These are phyloP conservation scores for Cichladusa arquata DNA, from an alignment of 2,113 vertebrate genomes.

Conservation along the genomic window DNA sequence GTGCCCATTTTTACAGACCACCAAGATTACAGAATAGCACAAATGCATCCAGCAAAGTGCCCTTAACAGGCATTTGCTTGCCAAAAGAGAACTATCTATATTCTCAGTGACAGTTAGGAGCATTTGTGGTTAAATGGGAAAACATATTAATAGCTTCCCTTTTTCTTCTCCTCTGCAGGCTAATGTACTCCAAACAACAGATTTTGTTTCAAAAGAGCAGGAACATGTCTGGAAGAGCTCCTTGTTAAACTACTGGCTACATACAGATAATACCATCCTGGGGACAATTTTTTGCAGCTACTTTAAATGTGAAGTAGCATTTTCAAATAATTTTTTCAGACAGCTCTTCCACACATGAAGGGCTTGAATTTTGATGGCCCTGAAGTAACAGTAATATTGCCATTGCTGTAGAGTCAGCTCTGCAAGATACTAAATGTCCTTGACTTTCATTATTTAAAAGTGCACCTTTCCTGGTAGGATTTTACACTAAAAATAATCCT, in stretches of 20 bases:
- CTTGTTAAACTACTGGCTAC: constrained; percentile 14
- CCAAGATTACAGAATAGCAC: neutral
- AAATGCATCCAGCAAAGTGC: neutral
- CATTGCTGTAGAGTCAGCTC: neutral
- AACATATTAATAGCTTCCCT: neutral
- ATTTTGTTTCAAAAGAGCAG: neutral
- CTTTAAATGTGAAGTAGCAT: constrained; percentile 30
- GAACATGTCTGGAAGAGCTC: neutral
- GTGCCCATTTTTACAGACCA: neutral
- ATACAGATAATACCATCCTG: constrained; percentile 15
- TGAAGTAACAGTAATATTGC: neutral
- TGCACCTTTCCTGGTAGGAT: neutral
- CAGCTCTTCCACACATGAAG: neutral
- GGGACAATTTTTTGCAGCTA: constrained; percentile 22
- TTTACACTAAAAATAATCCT: neutral
- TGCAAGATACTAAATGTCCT: neutral
- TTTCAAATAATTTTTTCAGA: constrained; percentile 30
- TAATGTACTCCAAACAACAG: constrained; percentile 20
- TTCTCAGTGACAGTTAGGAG: neutral
- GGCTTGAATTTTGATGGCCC: constrained; percentile 10
- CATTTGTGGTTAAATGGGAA: constrained; percentile 5
- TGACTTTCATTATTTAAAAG: neutral
- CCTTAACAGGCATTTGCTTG: neutral
- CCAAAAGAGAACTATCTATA: neutral
- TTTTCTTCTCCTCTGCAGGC: constrained; percentile 18